phyloP scores from a whole-genome alignment of 1,140 invertebrate species.

The Drosophila ogumai region DNA sequence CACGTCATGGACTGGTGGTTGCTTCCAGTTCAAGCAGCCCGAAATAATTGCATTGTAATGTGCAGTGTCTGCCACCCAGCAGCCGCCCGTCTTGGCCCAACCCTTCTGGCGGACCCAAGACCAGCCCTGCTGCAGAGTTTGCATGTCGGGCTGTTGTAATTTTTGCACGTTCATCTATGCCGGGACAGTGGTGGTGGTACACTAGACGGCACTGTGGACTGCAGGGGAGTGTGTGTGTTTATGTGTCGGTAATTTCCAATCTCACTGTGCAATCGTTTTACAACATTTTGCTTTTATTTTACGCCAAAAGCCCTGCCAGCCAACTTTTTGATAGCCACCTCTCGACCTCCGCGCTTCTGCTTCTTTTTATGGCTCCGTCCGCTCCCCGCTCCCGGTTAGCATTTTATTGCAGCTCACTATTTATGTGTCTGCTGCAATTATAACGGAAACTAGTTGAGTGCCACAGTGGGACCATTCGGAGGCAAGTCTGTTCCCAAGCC shows the following conservation, averaged over 20 bases:
- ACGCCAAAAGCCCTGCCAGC: conserved; percentile 70
- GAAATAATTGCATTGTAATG: conserved; percentile 85
- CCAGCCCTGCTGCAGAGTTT: conserved; percentile 41
- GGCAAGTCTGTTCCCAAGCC: not conserved
- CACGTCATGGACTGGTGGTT: conserved; percentile 59
- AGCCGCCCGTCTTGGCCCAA: conserved; percentile 19
- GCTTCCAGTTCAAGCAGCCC: conserved; percentile 75
- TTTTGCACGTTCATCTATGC: conserved; percentile 75
- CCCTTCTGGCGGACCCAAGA: conserved; percentile 7
- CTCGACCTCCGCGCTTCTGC: conserved; percentile 10
- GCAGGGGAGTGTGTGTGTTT: conserved; percentile 33
- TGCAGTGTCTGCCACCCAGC: conserved; percentile 73
- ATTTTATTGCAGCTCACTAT: conserved; percentile 81
- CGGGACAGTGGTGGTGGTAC: conserved; percentile 20
- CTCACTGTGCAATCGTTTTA: conserved; percentile 82
- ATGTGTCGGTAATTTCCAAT: conserved; percentile 83
- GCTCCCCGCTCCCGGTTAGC: conserved; percentile 28
- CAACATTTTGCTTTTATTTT: conserved; percentile 84
- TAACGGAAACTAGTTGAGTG: conserved; percentile 81
- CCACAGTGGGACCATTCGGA: conserved; percentile 66
- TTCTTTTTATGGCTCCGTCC: conserved; percentile 15
- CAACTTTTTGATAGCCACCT: conserved; percentile 68
- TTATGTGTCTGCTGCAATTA: conserved; percentile 85
- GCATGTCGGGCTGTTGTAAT: conserved; percentile 74
- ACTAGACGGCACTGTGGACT: conserved; percentile 6